Evolutionary conservation across 1,140 invertebrate species (phyloP), one percentile per base, ranked within the genome.

Genomic region (Cotesia vestalis): DNA sequence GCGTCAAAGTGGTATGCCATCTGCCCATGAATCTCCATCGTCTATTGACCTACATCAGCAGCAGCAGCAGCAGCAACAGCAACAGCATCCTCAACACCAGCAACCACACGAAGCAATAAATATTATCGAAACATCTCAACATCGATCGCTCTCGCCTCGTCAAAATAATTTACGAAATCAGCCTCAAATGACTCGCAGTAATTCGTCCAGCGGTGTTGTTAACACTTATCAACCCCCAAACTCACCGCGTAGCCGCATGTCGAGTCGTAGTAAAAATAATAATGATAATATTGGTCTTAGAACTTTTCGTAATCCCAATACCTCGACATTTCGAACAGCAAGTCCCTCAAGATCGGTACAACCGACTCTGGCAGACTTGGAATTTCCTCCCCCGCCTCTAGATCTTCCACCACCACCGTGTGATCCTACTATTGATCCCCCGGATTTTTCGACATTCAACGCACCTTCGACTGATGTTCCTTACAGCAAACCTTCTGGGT

Each of bases 351-450:
- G 91, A 11, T 86, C 87, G 0, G 81, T 90, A 51, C 88, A 92
- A 76, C 89, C 91, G 12, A 90, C 88, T 9, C 82, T 94, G 52
- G 93, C 94, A 4, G 94, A 96, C 83, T 84, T 95, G 3, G 94
- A 96, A 79, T 95, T 95, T 85, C 93, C 93, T 3, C 94, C 94
- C 4, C 94, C 94, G 1, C 94, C 94, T 0, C 89, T 91, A 0
- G 90, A 94, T 80, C 83, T 94, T n/a, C 92, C 92, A 1, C 93
- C 92, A 35, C 92, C 92, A 1, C 91, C 92, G 0, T 90, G 27
- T 55, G 62, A 66, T 12, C 35, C 20, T 27, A 66, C 2, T 51
- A 46, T 46, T 51, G 40, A 5, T 8, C 40, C 40, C 6, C 40
- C 40, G 4, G 63, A 66, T 66, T 20, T 17, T 4, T 66, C n/a